phyloP scores from a whole-genome alignment of 2,113 vertebrate species.

The Hippolais icterina region DNA sequence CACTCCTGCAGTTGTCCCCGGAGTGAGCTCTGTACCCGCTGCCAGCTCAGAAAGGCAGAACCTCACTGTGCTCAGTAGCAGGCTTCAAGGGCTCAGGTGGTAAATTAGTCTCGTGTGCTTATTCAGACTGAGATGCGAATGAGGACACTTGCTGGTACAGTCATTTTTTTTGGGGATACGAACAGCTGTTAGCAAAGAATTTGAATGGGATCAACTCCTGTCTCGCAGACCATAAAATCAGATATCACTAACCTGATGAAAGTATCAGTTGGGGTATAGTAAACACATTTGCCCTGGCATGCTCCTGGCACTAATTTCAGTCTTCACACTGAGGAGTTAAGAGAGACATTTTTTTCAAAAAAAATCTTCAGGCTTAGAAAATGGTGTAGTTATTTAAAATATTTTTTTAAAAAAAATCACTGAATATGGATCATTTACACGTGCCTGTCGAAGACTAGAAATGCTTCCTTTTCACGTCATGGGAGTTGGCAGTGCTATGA shows the following conservation, averaged over 20 bases:
- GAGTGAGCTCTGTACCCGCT: neutral
- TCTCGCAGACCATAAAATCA: neutral
- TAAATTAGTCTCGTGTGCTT: neutral
- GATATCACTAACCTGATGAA: neutral
- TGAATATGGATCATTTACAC: neutral
- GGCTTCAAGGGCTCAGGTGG: neutral
- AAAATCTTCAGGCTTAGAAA: neutral
- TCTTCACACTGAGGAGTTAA: neutral
- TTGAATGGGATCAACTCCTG: neutral
- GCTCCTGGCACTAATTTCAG: neutral
- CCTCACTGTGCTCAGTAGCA: neutral
- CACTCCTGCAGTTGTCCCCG: neutral
- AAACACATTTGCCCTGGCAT: neutral
- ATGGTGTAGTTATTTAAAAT: neutral
- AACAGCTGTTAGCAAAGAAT: neutral
- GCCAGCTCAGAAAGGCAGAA: rapidly evolving
- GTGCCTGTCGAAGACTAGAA: neutral
- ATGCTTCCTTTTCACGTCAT: neutral
- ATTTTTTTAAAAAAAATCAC: no score
- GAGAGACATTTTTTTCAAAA: rapidly evolving
- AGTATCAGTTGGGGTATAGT: neutral
- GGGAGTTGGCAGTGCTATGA: neutral
- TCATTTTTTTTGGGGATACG: neutral
- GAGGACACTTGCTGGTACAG: neutral
- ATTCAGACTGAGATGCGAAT: neutral